These are phyloP conservation scores for Sinocyclocheilus grahami DNA, from an alignment of 2,113 vertebrate species.

Conservation along the genomic window DNA sequence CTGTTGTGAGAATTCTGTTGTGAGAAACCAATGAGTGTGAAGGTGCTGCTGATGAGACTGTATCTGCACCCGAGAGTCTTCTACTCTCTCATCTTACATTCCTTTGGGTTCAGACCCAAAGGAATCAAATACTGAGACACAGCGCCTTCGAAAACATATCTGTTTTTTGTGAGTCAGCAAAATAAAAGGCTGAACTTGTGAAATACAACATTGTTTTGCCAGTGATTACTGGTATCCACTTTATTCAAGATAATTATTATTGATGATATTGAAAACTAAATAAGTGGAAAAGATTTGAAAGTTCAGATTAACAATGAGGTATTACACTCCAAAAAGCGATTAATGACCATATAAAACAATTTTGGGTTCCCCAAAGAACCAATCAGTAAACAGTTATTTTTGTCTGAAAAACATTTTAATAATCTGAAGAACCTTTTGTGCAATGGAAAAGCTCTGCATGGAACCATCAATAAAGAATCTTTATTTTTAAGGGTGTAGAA, in stretches of 20 bases:
- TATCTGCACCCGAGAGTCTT: neutral
- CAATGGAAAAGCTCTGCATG: too few relatives aligned
- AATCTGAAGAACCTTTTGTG: too few relatives aligned
- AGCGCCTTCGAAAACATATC: neutral
- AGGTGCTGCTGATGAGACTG: slow-evolving; percentile 3
- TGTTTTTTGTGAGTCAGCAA: neutral
- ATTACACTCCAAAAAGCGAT: too few relatives aligned
- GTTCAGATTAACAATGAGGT: too few relatives aligned
- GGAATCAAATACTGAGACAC: neutral
- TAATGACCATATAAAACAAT: too few relatives aligned
- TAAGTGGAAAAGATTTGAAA: neutral
- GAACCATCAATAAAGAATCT: too few relatives aligned
- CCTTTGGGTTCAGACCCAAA: neutral
- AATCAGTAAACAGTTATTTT: too few relatives aligned
- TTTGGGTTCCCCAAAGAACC: too few relatives aligned
- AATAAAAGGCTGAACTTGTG: neutral
- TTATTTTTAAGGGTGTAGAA: neutral
- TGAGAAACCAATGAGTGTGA: neutral
- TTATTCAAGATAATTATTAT: neutral
- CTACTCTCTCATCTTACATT: neutral
- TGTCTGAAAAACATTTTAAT: too few relatives aligned
- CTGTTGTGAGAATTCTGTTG: neutral
- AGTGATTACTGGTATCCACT: neutral
- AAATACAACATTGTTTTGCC: slow-evolving; percentile 11
- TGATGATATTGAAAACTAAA: neutral